Conservation (phyloP, 2,113 vertebrate species). For the Oreocharis arfaki region DNA sequence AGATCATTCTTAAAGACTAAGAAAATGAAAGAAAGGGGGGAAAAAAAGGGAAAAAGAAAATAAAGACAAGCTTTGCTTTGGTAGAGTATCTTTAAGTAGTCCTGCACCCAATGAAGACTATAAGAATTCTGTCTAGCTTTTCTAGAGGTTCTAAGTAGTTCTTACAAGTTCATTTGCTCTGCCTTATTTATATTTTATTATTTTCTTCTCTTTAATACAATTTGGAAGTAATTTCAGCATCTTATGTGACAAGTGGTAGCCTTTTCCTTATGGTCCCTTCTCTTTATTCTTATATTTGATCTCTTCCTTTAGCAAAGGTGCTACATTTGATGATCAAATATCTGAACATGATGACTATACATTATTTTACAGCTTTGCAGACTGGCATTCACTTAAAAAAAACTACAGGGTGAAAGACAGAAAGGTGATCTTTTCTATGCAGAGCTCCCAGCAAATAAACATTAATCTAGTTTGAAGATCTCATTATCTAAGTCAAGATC, state of each 20-base stretch:
- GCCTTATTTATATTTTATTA: background rate
- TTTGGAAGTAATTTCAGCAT: background rate
- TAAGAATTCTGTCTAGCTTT: background rate
- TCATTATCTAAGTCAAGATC: conserved; percentile 24
- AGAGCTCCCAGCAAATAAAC: background rate
- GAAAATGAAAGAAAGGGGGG: fast-evolving
- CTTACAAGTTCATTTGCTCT: background rate
- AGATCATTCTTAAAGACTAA: background rate
- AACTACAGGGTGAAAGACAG: background rate
- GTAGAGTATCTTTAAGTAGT: background rate
- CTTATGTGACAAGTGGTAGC: background rate
- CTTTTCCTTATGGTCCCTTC: background rate
- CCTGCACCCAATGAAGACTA: background rate
- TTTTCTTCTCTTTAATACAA: background rate
- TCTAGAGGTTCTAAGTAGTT: background rate
- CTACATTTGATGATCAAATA: background rate
- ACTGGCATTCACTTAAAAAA: background rate
- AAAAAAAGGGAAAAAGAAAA: fast-evolving
- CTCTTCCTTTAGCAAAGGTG: background rate
- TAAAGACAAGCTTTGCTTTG: background rate
- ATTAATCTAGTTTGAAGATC: conserved; percentile 25
- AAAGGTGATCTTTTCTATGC: background rate
- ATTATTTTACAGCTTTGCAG: background rate
- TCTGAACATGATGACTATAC: background rate
- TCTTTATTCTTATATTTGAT: background rate